These are phyloP conservation scores for Pemphigus obesinymphae DNA, from an alignment of 1,140 invertebrate genomes.

Conservation along the genomic window DNA sequence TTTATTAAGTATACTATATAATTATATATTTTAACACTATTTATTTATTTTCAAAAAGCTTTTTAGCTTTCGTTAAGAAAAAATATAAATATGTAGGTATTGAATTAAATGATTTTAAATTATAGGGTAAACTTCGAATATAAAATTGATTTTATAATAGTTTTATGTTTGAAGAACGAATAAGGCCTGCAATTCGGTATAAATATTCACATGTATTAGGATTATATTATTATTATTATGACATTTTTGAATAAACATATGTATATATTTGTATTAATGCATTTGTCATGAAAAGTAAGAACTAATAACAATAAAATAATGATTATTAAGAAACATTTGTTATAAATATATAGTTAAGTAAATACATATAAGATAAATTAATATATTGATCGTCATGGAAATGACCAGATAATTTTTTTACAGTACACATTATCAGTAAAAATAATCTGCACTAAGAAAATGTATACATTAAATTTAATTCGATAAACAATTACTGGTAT, in stretches of 20 bases:
- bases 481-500: not conserved
- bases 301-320: not conserved
- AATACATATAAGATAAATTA: not conserved
- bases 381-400: not conserved
- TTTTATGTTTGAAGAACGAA: not conserved
- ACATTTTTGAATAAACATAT: not conserved
- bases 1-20: too few relatives aligned
- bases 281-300: not conserved
- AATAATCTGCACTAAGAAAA: not conserved
- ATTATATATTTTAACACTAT: too few relatives aligned
- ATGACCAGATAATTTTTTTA: not conserved
- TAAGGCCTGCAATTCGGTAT: not conserved
- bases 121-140: too few relatives aligned
- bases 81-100: too few relatives aligned
- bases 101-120: too few relatives aligned
- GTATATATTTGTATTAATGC: not conserved
- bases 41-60: too few relatives aligned
- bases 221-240: not conserved
- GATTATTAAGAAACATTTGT: not conserved
- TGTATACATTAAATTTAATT: not conserved
- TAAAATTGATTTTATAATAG: too few relatives aligned
- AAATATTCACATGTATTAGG: too few relatives aligned
- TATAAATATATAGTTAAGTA: not conserved
- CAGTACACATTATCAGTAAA: not conserved
- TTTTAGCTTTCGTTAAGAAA: too few relatives aligned